phyloP scores from a whole-genome alignment of 2,888 invertebrate species.

The Pristionchus arcanus region DNA sequence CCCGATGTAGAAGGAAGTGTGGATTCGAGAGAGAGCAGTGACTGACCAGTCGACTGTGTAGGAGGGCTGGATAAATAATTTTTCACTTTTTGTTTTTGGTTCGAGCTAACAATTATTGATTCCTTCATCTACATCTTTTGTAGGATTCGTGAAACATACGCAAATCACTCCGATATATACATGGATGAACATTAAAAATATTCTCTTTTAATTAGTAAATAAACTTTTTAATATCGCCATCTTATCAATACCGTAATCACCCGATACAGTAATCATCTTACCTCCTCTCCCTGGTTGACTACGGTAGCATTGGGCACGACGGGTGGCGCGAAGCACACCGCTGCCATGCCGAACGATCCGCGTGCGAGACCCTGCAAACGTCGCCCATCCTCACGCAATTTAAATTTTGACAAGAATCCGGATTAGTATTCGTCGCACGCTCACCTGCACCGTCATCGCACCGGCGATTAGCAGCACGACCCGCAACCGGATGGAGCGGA shows the following conservation, averaged over 20 bases:
- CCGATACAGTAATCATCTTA: neutral
- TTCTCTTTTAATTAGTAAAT: too few species aligned
- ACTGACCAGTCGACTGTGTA: conserved; percentile 71
- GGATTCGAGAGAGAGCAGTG: conserved; percentile 70
- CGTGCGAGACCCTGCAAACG: conserved; percentile 43
- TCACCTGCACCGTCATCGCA: conserved; percentile 63
- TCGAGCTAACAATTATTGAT: too few species aligned
- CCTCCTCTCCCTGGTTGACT: neutral
- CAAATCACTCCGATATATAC: too few species aligned
- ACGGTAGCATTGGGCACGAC: conserved; percentile 1
- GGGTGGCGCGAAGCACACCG: conserved; percentile 30
- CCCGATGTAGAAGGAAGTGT: conserved; percentile 74
- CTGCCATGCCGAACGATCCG: conserved; percentile 51
- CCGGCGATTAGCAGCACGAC: conserved; percentile 68
- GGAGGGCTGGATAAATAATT: conserved; percentile 58
- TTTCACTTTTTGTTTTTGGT: too few species aligned
- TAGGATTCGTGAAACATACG: too few species aligned
- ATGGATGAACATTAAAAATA: too few species aligned
- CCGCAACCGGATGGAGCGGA: conserved; percentile 70
- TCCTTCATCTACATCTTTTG: too few species aligned
- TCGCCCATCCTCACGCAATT: neutral
- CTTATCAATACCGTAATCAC: neutral
- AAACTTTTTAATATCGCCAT: too few species aligned
- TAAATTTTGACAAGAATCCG: neutral
- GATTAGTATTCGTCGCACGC: neutral